Percentiles rank a stretch among this genome's conserved stretches.
Evolutionary conservation across 2,113 vertebrate species (phyloP).

Genomic region (Shinisaurus crocodilurus): DNA sequence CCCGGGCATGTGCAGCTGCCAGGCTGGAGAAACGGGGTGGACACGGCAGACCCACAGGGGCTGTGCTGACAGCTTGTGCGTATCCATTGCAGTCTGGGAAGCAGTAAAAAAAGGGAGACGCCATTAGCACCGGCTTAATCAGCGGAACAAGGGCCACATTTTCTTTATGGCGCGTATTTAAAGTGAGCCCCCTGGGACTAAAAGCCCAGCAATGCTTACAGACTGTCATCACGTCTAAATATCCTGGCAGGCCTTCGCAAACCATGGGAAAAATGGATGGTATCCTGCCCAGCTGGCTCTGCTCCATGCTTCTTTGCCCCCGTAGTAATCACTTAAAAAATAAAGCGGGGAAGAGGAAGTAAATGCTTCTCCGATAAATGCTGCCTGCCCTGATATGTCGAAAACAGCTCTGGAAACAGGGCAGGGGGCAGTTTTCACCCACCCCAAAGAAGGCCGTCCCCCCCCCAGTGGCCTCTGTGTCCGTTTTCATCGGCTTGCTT

Average conservation of each 20-base stretch:
- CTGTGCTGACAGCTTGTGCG: fast-evolving
- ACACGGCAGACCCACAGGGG: fast-evolving
- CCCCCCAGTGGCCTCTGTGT: background rate
- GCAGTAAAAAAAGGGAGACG: background rate
- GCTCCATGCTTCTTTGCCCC: background rate
- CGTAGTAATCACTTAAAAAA: background rate
- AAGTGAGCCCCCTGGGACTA: background rate
- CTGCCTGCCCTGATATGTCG: background rate
- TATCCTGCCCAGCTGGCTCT: background rate
- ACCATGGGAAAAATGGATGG: fast-evolving
- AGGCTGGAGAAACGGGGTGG: fast-evolving
- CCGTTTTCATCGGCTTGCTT: background rate
- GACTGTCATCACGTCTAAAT: background rate
- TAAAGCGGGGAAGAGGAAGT: too few relatives aligned
- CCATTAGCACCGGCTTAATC: background rate
- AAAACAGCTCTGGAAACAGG: fast-evolving
- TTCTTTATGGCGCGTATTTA: background rate
- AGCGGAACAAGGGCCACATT: fast-evolving
- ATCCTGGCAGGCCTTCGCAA: fast-evolving
- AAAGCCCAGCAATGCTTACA: fast-evolving
- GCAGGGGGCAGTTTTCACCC: fast-evolving
- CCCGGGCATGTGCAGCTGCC: background rate
- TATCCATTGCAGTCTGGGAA: background rate
- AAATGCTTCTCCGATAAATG: background rate
- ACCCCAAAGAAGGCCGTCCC: background rate